Conservation (phyloP, 1,140 invertebrate genomes). For the Lordiphosa collinella region DNA sequence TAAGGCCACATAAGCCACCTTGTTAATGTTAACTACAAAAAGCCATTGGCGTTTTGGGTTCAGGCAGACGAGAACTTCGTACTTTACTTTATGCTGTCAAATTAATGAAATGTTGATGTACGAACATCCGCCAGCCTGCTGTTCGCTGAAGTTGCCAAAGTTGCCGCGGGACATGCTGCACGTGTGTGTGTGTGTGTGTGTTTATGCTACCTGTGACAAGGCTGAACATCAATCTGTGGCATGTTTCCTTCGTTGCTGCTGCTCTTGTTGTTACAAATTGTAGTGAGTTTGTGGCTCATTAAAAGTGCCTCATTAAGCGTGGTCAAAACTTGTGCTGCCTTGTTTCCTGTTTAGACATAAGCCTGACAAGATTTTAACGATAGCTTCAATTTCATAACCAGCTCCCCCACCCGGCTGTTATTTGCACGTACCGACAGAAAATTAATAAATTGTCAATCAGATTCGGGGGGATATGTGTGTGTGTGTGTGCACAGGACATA, state of each 20-base stretch:
- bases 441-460: slow-evolving; percentile 29
- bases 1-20: slow-evolving; percentile 42
- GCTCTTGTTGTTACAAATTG: slow-evolving; percentile 35
- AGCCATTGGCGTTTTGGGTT: slow-evolving; percentile 37
- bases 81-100: slow-evolving; percentile 35
- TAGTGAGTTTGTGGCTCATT: slow-evolving; percentile 60
- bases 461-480: slow-evolving; percentile 5
- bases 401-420: not conserved
- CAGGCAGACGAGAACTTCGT: slow-evolving; percentile 22
- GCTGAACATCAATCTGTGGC: slow-evolving; percentile 39
- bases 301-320: slow-evolving; percentile 61
- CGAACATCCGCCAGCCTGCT: slow-evolving; percentile 15
- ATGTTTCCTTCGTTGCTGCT: slow-evolving; percentile 15
- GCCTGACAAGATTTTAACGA: slow-evolving; percentile 24
- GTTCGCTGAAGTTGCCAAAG: slow-evolving; percentile 45
- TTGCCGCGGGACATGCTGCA: slow-evolving; percentile 43
- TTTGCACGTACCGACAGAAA: not conserved
- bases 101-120: slow-evolving; percentile 63
- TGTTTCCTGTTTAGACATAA: not conserved
- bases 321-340: slow-evolving; percentile 33
- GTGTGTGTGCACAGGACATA: slow-evolving; percentile 46
- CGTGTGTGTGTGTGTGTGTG: slow-evolving; percentile 18
- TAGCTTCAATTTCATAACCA: slow-evolving; percentile 12
- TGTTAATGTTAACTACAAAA: slow-evolving; percentile 56
- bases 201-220: slow-evolving; percentile 3